These are phyloP conservation scores for Altica lythri DNA, from an alignment of 2,888 invertebrate genomes.

Conservation along the genomic window DNA sequence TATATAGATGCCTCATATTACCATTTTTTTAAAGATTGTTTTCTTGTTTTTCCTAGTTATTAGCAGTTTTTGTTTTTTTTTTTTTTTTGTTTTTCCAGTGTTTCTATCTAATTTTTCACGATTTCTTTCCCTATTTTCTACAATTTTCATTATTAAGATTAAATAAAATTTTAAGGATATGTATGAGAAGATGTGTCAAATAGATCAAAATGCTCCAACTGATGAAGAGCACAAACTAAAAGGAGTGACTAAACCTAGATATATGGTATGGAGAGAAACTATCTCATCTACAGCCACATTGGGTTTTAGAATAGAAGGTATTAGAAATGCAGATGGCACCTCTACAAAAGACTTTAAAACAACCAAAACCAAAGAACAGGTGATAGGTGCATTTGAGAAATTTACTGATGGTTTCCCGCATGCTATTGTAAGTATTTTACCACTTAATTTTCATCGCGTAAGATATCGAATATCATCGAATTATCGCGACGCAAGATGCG, in stretches of 20 bases:
- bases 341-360: constrained; percentile 96
- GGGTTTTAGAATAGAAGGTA: constrained; percentile 96
- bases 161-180: constrained; percentile 72
- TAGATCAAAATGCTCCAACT: constrained; percentile 85
- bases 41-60: too few relatives aligned
- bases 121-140: too few relatives aligned
- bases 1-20: too few relatives aligned
- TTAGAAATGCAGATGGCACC: constrained; percentile 85
- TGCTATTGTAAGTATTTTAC: constrained; percentile 77
- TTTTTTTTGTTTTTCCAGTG: too few relatives aligned
- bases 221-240: constrained; percentile 87
- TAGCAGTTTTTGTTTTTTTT: too few relatives aligned
- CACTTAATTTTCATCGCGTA: too few relatives aligned
- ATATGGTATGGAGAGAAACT: constrained; percentile 96
- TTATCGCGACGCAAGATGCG: too few relatives aligned
- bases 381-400: constrained; percentile 78
- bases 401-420: constrained; percentile 81
- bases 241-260: constrained; percentile 92
- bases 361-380: constrained; percentile 82
- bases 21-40: too few relatives aligned
- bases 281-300: constrained; percentile 96
- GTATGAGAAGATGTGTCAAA: constrained; percentile 97
- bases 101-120: too few relatives aligned
- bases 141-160: not conserved
- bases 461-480: too few relatives aligned